Evolutionary conservation across 2,113 vertebrate species (phyloP), one percentile per base, ranked within the genome.

Genomic region (Laticauda laticaudata): DNA sequence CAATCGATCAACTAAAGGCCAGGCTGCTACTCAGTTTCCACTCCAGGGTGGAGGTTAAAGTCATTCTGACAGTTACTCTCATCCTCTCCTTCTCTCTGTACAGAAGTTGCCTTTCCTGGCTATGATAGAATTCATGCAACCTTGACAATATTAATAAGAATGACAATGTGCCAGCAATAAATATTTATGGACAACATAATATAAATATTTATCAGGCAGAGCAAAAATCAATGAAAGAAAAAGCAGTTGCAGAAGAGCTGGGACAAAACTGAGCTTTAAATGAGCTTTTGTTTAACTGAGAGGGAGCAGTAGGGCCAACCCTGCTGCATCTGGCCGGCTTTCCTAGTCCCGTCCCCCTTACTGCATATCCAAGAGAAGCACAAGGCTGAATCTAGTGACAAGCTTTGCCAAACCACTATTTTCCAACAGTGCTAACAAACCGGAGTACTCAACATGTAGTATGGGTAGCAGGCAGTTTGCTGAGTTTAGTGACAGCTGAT

Each of bases 241-340:
- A 86, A 3, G 1, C 1, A 87, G 51, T 26, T 85, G 29, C 91
- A 94, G 91, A 8, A 24, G 89, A 23, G 91, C 91, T 61, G 26
- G 91, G 45, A 95, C 90, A 95, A 93, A 95, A 94, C 0, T 88
- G n/a, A 89, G 55, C 94, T 51, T 94, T 91, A 89, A 89, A 92
- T 87, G 0, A 69, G 2, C 61, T 53, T 56, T 81, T 91, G 8
- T 1, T 93, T 88, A 94, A 11, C 2, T 20, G 69, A 18, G 69
- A 18, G 14, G 18, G 15, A 39, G n/a, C 6, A 39, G n/a, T 43
- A 81, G 34, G 9, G 39, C 15, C 69, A 81, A 39, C 8, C 86
- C 59, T 91, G 93, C 7, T 86, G 75, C 93, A 56, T n/a, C 5
- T 61, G 11, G 1, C 81, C 0, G 5, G 12, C 51, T 20, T n/a